These are phyloP conservation scores for Ormia ochracea DNA, from an alignment of 2,888 invertebrate species.

Conservation along the genomic window DNA sequence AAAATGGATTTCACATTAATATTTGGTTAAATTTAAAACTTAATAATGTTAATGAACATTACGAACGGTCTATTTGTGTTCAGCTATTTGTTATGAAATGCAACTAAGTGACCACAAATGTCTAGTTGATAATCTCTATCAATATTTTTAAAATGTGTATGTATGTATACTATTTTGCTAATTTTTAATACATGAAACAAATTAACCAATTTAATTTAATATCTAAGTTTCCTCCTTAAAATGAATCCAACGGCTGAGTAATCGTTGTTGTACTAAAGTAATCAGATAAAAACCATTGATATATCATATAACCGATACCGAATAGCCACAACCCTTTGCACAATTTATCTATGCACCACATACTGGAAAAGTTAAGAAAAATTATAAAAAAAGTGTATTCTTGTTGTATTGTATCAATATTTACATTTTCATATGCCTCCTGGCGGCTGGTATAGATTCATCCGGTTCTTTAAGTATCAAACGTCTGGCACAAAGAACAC, in stretches of 20 bases:
- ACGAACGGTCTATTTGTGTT: too few species aligned
- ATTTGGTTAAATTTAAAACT: constrained; percentile 35
- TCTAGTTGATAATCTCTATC: too few species aligned
- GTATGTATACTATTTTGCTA: too few species aligned
- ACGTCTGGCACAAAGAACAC: constrained; percentile 86
- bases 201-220: not conserved
- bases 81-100: too few species aligned
- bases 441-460: constrained; percentile 87
- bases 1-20: constrained; percentile 24
- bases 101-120: too few species aligned
- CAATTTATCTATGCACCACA: constrained; percentile 90
- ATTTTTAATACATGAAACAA: too few species aligned
- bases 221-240: constrained; percentile 31
- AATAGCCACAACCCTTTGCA: constrained; percentile 83
- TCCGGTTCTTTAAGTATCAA: constrained; percentile 90
- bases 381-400: not conserved
- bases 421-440: constrained; percentile 88
- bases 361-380: constrained; percentile 80
- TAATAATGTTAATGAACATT: constrained; percentile 26
- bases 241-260: constrained; percentile 53
- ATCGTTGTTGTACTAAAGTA: constrained; percentile 56
- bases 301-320: constrained; percentile 79
- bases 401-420: constrained; percentile 67
- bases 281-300: constrained; percentile 69
- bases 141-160: too few species aligned